Conservation (phyloP, 1,140 invertebrate species). For the Sycophila sp. region DNA sequence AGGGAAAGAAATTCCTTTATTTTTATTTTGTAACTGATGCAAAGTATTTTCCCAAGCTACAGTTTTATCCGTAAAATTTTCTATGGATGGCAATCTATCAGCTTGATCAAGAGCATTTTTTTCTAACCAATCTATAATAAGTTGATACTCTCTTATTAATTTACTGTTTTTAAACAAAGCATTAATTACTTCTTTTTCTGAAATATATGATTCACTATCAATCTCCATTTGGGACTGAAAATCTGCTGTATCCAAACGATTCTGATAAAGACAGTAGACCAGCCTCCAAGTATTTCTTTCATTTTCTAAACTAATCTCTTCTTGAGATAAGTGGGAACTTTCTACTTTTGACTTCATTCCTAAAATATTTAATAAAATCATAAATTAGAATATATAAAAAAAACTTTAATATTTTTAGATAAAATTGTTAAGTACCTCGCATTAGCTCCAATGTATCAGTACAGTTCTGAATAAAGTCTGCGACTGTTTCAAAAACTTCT, state of each 20-base stretch:
- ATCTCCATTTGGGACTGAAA: conserved; percentile 64
- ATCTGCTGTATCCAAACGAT: conserved; percentile 69
- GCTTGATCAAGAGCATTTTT: conserved; percentile 79
- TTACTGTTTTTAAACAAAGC: conserved; percentile 74
- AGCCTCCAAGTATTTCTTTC: conserved; percentile 91
- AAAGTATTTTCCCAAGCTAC: conserved; percentile 93
- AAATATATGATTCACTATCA: conserved; percentile 56
- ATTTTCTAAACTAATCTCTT: conserved; percentile 70
- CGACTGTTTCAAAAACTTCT: conserved; percentile 70
- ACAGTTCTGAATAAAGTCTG: conserved; percentile 69
- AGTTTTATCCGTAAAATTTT: conserved; percentile 80
- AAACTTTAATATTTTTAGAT: conserved; percentile 50
- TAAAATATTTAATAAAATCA: conserved; percentile 56
- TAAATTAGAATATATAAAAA: conserved; percentile 45
- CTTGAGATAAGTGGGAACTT: conserved; percentile 63
- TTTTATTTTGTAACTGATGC: conserved; percentile 76
- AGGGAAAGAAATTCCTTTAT: conserved; percentile 66
- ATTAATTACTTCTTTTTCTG: conserved; percentile 73
- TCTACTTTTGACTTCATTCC: conserved; percentile 68
- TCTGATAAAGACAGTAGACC: conserved; percentile 81
- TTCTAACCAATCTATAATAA: conserved; percentile 94
- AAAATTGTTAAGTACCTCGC: conserved; percentile 46
- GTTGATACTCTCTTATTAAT: conserved; percentile 79
- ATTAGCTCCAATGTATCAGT: conserved; percentile 66
- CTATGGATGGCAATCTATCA: conserved; percentile 71